Evolutionary conservation across 2,113 vertebrate genomes (phyloP), one percentile per base, ranked within the genome.

Genomic region (Pseudorhombus dupliciocellatus): DNA sequence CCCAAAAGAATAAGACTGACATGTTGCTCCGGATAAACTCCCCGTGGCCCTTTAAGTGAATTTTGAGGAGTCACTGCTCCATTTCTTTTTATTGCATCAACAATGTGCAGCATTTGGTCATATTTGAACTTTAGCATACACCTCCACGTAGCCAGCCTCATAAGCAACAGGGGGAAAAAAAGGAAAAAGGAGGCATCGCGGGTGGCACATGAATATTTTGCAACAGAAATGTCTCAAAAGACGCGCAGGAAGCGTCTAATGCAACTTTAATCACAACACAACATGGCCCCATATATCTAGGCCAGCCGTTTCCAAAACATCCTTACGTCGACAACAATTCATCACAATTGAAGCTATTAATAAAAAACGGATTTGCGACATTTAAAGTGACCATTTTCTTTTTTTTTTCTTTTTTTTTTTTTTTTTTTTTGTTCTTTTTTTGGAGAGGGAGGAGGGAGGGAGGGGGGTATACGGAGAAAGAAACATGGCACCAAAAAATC

Each of bases 221-320:
- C 72, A 66, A 82, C 73, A 78, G 40, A 81, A 88, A 80, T 34
- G 71, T 86, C 68, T 84, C 70, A 82, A 87, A 88, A 77, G 75
- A 86, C 69, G 65, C 59, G 66, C 72, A 76, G 82, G 75, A 86
- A 86, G 81, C 85, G 63, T 79, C 81, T 87, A 80, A 62, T 88
- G 87, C 88, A 91, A 91, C 89, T 91, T 91, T 90, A 89, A 88
- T 87, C 76, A 84, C 86, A 86, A 66, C 70, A 79, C 77, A 85
- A 75, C 79, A 73, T 77, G 76, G 64, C 67, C 72, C 54, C 85
- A 79, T 81, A 86, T 88, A 88, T 88, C 83, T 84, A 85, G 85
- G 87, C 88, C 90, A 89, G 4, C 77, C 52, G 79, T 65, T 67
- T 31, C 73, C 69, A 68, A 54, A 83, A 71, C 69, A 81, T 66